Evolutionary conservation across 2,113 vertebrate species (phyloP).

Genomic region (Silurus glanis): DNA sequence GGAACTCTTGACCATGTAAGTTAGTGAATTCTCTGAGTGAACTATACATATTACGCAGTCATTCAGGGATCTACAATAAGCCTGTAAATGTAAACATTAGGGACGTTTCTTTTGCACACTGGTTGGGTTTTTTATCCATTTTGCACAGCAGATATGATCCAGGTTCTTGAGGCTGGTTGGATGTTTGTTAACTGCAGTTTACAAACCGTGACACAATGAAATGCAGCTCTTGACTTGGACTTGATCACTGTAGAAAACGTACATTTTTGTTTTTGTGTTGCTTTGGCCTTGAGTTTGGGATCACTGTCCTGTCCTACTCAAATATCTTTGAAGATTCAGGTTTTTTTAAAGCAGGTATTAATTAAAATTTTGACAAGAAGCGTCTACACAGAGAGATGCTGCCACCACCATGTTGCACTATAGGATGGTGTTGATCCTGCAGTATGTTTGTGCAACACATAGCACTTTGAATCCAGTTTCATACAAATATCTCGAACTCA

Average conservation of each 20-base stretch:
- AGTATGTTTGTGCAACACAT: not conserved
- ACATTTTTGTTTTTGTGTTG: not conserved
- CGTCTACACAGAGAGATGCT: not conserved
- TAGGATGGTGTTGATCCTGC: not conserved
- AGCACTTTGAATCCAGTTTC: not conserved
- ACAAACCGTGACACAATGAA: not conserved
- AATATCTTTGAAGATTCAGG: not conserved
- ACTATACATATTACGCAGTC: not conserved
- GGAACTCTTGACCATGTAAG: not conserved
- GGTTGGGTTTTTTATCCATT: not conserved
- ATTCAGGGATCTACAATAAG: not conserved
- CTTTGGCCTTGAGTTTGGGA: not conserved
- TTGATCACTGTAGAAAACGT: not conserved
- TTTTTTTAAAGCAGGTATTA: not conserved
- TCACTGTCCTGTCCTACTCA: not conserved
- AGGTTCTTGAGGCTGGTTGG: not conserved
- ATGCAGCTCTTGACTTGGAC: not conserved
- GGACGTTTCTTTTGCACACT: not conserved
- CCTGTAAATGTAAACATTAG: not conserved
- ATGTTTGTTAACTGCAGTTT: not conserved
- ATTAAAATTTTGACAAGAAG: not conserved
- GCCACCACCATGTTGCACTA: not conserved
- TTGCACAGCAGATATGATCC: not conserved
- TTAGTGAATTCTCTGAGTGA: not conserved
- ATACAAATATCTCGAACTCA: not conserved